Conservation (phyloP, 2,888 invertebrate species). For the Xanthostigma xanthostigma region DNA sequence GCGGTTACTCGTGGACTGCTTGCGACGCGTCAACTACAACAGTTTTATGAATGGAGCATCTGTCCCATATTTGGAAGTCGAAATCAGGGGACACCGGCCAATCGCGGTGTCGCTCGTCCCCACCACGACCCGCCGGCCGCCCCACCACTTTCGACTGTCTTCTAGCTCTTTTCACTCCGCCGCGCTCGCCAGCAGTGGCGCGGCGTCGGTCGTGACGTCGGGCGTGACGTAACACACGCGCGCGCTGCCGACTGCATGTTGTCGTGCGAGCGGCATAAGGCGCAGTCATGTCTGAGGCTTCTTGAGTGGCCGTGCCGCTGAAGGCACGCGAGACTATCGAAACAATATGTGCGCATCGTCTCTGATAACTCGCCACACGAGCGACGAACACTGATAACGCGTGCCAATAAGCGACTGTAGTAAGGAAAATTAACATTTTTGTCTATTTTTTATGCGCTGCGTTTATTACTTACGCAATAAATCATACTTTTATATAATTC, state of each 20-base stretch:
- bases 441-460: no score
- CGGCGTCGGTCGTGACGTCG: slow-evolving; percentile 23
- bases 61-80: slow-evolving; percentile 76
- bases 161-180: slow-evolving; percentile 7
- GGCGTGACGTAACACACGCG: slow-evolving; percentile 24
- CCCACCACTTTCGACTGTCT: slow-evolving; percentile 1
- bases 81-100: slow-evolving; percentile 34
- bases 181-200: slow-evolving; percentile 4
- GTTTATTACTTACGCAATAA: no score
- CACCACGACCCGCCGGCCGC: slow-evolving; percentile 12
- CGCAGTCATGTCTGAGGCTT: slow-evolving; percentile 12
- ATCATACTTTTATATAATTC: no score
- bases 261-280: slow-evolving; percentile 37
- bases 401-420: no score
- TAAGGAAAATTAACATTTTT: no score
- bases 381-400: no score
- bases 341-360: no score
- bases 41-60: slow-evolving; percentile 73
- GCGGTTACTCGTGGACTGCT: slow-evolving; percentile 41
- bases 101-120: slow-evolving; percentile 28
- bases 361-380: no score
- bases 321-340: no score
- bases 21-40: slow-evolving; percentile 51
- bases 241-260: slow-evolving; percentile 18
- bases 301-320: no score